Evolutionary conservation across 2,797 vertebrate genomes (phyloP), one percentile per base, ranked within the genome.

Genomic region (Antennarius maculatus): DNA sequence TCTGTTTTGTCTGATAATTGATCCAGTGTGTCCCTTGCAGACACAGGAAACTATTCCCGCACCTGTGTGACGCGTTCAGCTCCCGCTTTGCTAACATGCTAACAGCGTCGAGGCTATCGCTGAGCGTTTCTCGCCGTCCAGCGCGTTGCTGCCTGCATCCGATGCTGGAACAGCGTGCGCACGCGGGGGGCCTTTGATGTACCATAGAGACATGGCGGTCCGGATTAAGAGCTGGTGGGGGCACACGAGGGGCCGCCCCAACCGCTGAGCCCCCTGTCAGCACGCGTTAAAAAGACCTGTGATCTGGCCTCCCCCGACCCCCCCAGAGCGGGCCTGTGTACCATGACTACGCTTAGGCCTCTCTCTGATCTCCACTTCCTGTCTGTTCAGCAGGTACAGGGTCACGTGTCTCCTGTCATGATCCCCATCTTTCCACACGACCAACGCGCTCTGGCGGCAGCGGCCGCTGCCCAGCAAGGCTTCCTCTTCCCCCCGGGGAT

Each of bases 391-490:
- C 97, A 99, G 97, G 97, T 99, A 95, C 97, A 99, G 95, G 97
- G 97, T 96, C 97, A 99, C 95, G 98, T 99, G 96, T 96, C 97
- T 96, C 97, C 97, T 87, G 96, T 99, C 93, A 99, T 99, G 97
- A 99, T 99, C 96, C 97, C 97, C 93, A 98, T 99, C 95, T 99
- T 99, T 95, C 97, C 97, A 97, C 97, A 99, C 93, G 97, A 99
- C 96, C 97, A 99, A 93, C 95, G 97, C 93, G 97, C 97, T 76
- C 93, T 99, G 94, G 97, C 97, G 90, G 97, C 97, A 64, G 97
- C 97, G 63, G 97, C 97, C 81, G 97, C 97, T 64, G 97, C 97
- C 86, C 97, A 99, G 91, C 97, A 99, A 94, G 97, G 97, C 90
- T 98, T 99, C 94, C 96, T 99, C 91, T 98, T 99, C 84, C 97